A percentile compares a stretch with the other conserved stretches of the same genome.
These are phyloP conservation scores for Campylorhamphus procurvoides DNA, from an alignment of 2,113 vertebrate genomes.

Conservation along the genomic window DNA sequence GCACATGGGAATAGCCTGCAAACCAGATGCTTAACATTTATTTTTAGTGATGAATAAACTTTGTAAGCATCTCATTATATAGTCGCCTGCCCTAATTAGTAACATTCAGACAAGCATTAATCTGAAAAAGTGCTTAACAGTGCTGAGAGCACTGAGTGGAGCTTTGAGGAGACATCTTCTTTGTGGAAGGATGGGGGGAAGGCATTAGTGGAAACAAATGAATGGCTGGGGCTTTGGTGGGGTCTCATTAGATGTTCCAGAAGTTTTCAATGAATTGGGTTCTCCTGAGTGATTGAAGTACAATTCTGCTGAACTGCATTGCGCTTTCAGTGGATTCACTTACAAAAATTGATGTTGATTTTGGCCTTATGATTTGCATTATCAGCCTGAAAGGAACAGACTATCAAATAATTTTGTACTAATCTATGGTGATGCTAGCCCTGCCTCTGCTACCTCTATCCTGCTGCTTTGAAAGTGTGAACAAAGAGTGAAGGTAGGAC, in stretches of 20 bases:
- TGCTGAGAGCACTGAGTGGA: not conserved
- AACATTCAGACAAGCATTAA: conserved; percentile 57
- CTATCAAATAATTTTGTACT: not conserved
- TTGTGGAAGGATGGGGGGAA: not conserved
- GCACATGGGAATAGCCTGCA: conserved; percentile 54
- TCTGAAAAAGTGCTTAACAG: not conserved
- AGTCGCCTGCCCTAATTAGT: conserved; percentile 57
- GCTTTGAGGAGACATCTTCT: conserved; percentile 10
- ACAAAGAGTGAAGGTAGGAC: not conserved
- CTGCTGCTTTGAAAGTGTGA: not conserved
- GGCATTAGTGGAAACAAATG: not conserved
- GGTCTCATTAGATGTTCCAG: not conserved
- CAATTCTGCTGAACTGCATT: not conserved
- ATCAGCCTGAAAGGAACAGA: not conserved
- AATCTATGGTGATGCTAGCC: not conserved
- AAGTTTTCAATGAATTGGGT: not conserved
- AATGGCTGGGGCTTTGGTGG: not conserved
- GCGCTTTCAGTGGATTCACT: not conserved
- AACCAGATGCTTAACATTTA: conserved; percentile 63
- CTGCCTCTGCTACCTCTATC: not conserved
- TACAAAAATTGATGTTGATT: not conserved
- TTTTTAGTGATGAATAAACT: conserved; percentile 70
- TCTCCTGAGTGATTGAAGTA: not conserved
- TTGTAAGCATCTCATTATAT: conserved; percentile 65
- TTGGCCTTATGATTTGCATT: not conserved